These are phyloP conservation scores for Elaphurus davidianus DNA, from an alignment of 2,113 vertebrate species.

Conservation along the genomic window DNA sequence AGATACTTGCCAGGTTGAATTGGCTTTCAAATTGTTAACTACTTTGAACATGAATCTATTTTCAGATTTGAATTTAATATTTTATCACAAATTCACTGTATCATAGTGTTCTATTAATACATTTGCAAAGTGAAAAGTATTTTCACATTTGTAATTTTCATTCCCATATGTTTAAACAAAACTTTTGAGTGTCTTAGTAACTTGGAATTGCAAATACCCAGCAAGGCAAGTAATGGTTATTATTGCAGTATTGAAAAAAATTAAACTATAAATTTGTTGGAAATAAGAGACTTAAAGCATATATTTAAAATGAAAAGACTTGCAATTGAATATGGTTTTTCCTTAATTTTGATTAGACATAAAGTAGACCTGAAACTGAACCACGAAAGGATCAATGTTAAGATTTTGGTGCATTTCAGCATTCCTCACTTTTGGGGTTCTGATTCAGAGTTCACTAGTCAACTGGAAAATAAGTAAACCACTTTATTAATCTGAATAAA, in stretches of 20 bases:
- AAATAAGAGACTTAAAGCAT: slow-evolving; percentile 26
- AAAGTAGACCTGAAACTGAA: not conserved
- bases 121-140: not conserved
- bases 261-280: not conserved
- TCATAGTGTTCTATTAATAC: not conserved
- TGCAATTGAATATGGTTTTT: not conserved
- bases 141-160: slow-evolving; percentile 7
- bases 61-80: slow-evolving; percentile 6
- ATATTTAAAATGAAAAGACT: not conserved
- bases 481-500: not conserved
- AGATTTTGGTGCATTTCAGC: not conserved
- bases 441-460: not conserved
- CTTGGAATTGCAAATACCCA: slow-evolving; percentile 13
- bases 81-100: not conserved
- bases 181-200: not conserved
- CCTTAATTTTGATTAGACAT: not conserved
- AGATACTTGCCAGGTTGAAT: not conserved
- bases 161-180: not conserved
- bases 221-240: not conserved
- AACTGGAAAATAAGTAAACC: not conserved
- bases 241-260: not conserved
- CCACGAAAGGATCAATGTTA: not conserved
- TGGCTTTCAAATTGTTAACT: slow-evolving; percentile 8
- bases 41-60: not conserved
- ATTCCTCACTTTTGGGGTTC: not conserved